These are phyloP conservation scores for Cyclophora punctaria DNA, from an alignment of 2,888 invertebrate genomes.

Conservation along the genomic window DNA sequence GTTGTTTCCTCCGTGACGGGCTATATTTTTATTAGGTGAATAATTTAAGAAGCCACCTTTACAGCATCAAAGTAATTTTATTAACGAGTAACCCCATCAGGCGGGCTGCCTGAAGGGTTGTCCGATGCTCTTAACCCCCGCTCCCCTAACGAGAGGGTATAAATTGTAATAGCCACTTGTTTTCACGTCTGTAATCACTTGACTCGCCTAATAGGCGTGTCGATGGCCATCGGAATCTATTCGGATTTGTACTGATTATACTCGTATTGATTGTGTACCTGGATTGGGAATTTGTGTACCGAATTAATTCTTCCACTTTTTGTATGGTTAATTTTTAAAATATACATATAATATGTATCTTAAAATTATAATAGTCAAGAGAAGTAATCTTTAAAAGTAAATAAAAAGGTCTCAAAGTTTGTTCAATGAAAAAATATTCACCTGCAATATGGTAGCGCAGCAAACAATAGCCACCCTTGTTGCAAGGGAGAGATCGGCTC, in stretches of 20 bases:
- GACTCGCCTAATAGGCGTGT: conserved; percentile 9
- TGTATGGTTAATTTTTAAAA: too few species aligned
- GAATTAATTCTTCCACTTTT: too few species aligned
- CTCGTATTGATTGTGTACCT: conserved; percentile 3
- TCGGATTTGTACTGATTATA: conserved; percentile 4
- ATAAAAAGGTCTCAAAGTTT: too few species aligned
- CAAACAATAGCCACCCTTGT: conserved; percentile 26
- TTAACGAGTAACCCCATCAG: conserved; percentile 28
- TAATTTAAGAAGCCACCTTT: conserved; percentile 2
- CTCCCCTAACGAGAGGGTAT: conserved; percentile 21
- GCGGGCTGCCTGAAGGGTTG: conserved; percentile 23
- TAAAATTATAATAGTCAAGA: too few species aligned
- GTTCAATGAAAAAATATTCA: too few species aligned
- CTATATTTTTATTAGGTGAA: not conserved
- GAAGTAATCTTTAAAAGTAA: too few species aligned
- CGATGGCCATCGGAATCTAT: not conserved
- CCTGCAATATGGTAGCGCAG: not conserved
- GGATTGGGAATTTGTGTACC: too few species aligned
- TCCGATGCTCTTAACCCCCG: conserved; percentile 22
- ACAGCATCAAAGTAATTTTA: conserved; percentile 25
- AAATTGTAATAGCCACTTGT: conserved; percentile 32
- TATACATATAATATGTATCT: too few species aligned
- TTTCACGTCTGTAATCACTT: conserved; percentile 31
- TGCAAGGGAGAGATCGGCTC: conserved; percentile 35
- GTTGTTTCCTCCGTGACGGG: not conserved